Conservation (phyloP, 92 coral and sea anemone species). For the Pocillopora grandis region DNA sequence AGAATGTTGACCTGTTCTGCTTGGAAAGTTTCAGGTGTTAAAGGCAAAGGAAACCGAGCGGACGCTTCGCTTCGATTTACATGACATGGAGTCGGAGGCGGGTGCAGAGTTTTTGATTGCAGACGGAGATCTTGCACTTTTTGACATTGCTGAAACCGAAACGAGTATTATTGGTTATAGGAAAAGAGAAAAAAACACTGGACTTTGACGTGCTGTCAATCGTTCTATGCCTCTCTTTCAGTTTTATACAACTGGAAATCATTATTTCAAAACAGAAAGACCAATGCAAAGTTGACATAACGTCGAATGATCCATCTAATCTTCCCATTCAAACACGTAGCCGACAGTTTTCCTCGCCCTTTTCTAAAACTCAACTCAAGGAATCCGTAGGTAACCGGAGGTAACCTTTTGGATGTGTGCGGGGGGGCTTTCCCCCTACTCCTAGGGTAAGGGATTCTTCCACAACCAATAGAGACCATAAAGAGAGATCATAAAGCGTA, state of each 20-base stretch:
- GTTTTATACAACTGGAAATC: not conserved
- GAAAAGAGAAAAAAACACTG: not conserved
- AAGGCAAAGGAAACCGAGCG: not conserved
- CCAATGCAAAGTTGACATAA: no score
- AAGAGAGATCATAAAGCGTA: no score
- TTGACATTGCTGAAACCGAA: slow-evolving; percentile 23
- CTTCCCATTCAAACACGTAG: no score
- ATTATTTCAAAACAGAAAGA: no score
- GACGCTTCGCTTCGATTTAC: not conserved
- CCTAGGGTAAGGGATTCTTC: no score
- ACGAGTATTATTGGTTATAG: not conserved
- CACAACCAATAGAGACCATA: no score
- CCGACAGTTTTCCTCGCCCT: no score
- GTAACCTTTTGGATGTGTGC: no score
- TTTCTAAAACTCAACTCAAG: no score
- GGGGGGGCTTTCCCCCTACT: no score
- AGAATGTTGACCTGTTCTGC: slow-evolving; percentile 14
- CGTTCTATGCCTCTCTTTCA: not conserved
- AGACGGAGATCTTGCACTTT: not conserved
- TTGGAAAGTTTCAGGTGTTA: not conserved
- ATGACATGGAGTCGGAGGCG: not conserved
- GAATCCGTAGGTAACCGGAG: no score
- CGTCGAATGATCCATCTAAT: no score
- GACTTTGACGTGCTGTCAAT: not conserved
- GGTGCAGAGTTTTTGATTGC: slow-evolving; percentile 12